Conservation (phyloP, 2,888 invertebrate genomes). For the Phyllotreta striolata region DNA sequence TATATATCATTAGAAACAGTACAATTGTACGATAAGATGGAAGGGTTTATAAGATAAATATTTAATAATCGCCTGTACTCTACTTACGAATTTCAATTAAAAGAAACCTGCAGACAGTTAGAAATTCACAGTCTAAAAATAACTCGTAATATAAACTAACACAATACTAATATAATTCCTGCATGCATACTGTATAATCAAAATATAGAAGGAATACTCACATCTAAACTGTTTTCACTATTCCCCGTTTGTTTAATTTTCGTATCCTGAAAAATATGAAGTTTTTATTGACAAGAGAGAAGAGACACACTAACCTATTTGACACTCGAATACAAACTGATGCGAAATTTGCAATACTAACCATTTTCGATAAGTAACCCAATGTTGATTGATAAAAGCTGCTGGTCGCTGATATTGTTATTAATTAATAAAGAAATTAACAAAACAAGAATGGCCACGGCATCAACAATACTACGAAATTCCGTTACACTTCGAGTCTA, state of each 20-base stretch:
- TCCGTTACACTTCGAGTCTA: constrained; percentile 35
- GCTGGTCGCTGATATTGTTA: constrained; percentile 39
- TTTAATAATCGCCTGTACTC: neutral
- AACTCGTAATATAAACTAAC: constrained; percentile 41
- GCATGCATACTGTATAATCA: constrained; percentile 30
- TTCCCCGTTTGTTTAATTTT: constrained; percentile 69
- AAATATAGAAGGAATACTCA: constrained; percentile 56
- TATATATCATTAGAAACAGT: too few species aligned
- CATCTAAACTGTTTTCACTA: constrained; percentile 67
- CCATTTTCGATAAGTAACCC: constrained; percentile 39
- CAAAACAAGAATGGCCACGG: constrained; percentile 60
- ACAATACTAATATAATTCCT: constrained; percentile 4
- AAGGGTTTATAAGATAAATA: too few species aligned
- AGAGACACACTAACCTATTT: constrained; percentile 44
- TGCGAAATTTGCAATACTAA: constrained; percentile 35
- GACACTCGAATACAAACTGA: constrained; percentile 35
- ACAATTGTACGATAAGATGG: too few species aligned
- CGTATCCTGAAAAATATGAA: constrained; percentile 65
- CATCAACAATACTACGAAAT: constrained; percentile 50
- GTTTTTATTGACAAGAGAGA: constrained; percentile 36
- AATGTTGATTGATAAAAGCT: constrained; percentile 28
- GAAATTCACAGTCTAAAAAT: constrained; percentile 47
- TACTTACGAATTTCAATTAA: neutral
- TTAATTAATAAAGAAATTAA: constrained; percentile 51
- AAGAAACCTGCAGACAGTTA: constrained; percentile 34